Conservation (phyloP, 2,113 vertebrate species). For the Camelus dromedarius region DNA sequence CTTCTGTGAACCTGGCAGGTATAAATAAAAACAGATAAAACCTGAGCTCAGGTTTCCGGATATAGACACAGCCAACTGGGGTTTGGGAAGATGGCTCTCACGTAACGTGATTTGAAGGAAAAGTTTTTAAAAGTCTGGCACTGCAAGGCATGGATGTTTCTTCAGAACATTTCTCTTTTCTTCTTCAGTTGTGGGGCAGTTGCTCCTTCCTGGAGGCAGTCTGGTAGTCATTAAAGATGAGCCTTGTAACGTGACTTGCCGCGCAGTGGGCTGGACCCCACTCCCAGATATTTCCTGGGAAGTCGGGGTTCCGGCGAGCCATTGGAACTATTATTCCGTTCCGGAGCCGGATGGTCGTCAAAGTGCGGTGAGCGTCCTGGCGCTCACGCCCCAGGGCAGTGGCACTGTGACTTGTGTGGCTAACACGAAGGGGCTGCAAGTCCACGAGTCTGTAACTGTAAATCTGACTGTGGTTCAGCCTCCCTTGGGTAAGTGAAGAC, state of each 20-base stretch:
- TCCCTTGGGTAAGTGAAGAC: slow-evolving; percentile 84
- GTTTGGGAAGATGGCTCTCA: neutral
- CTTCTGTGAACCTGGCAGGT: neutral
- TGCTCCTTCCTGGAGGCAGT: slow-evolving; percentile 86
- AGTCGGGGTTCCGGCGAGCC: slow-evolving; percentile 80
- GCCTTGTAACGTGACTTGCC: slow-evolving; percentile 88
- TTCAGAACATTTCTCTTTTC: slow-evolving; percentile 81
- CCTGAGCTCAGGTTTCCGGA: neutral
- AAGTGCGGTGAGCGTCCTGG: slow-evolving; percentile 87
- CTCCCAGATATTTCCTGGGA: slow-evolving; percentile 90
- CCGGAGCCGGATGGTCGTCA: slow-evolving; percentile 80
- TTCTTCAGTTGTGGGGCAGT: slow-evolving; percentile 89
- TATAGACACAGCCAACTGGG: neutral
- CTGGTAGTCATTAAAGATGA: slow-evolving; percentile 85
- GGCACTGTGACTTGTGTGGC: slow-evolving; percentile 90
- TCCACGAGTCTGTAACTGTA: slow-evolving; percentile 84
- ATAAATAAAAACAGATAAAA: neutral
- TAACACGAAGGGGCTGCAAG: slow-evolving; percentile 85
- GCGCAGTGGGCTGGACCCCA: slow-evolving; percentile 90
- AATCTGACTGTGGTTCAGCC: slow-evolving; percentile 86
- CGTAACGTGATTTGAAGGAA: neutral
- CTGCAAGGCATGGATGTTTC: neutral
- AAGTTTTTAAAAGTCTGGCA: neutral
- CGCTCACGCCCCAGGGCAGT: slow-evolving; percentile 84
- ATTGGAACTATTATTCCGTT: slow-evolving; percentile 84